phyloP scores from a whole-genome alignment of 2,797 vertebrate genomes.

The Cyclopterus lumpus region DNA sequence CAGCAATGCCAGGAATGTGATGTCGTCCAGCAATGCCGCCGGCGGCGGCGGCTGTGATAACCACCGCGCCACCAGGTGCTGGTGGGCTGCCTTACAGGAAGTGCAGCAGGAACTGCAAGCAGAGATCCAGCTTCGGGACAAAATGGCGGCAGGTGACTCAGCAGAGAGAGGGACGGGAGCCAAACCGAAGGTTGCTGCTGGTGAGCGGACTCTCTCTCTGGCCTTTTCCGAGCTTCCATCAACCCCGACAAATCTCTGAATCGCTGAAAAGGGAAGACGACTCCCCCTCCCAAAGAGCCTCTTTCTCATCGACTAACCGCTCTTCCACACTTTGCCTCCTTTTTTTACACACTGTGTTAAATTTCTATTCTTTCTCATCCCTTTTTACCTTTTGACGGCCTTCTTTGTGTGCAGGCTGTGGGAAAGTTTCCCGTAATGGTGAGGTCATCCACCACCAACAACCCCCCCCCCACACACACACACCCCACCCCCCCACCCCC shows the following conservation, averaged over 20 bases:
- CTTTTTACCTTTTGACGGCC: slow-evolving; percentile 85
- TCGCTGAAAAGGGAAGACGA: slow-evolving; percentile 51
- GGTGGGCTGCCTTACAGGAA: slow-evolving; percentile 63
- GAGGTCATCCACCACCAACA: slow-evolving; percentile 82
- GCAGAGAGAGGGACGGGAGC: slow-evolving; percentile 34
- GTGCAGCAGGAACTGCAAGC: slow-evolving; percentile 64
- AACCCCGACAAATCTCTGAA: slow-evolving; percentile 34
- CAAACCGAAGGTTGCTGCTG: slow-evolving; percentile 7
- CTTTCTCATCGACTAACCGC: slow-evolving; percentile 38
- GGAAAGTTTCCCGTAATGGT: slow-evolving; percentile 86
- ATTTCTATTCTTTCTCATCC: slow-evolving; percentile 83
- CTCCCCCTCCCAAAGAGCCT: slow-evolving; percentile 50
- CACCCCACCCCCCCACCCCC: slow-evolving; percentile 9
- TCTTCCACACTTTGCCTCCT: slow-evolving; percentile 58
- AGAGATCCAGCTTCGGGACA: slow-evolving; percentile 51
- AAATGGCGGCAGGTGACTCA: slow-evolving; percentile 76
- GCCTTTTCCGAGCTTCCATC: slow-evolving; percentile 33
- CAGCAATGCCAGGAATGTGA: slow-evolving; percentile 80
- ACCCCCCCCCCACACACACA: slow-evolving; percentile 11
- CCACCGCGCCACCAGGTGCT: slow-evolving; percentile 63
- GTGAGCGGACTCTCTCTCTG: slow-evolving; percentile 12
- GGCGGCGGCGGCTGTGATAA: slow-evolving; percentile 56
- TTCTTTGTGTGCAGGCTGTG: slow-evolving; percentile 87
- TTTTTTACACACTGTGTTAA: slow-evolving; percentile 82
- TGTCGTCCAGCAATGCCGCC: slow-evolving; percentile 57